Conservation (phyloP, 2,888 invertebrate species). For the Drosophila borealis region DNA sequence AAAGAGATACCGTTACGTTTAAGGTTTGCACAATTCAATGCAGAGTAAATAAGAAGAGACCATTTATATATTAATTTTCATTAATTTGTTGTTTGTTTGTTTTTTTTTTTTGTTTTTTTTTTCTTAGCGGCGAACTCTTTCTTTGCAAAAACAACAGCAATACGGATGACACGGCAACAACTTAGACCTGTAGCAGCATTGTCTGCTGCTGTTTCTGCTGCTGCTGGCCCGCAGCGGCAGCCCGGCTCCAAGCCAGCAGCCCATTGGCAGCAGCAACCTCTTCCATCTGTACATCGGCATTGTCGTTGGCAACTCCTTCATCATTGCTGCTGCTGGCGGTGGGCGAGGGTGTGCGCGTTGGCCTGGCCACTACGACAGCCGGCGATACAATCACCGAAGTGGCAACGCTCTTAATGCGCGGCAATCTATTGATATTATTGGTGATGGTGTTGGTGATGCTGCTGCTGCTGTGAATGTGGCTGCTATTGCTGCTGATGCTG, state of each 20-base stretch:
- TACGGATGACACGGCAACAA: conserved; percentile 30
- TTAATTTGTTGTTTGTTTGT: conserved; percentile 15
- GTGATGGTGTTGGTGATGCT: conserved; percentile 40
- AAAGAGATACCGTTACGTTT: conserved; percentile 80
- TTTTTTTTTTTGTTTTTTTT: conserved; percentile 5
- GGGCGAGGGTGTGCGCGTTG: conserved; percentile 55
- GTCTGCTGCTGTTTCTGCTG: conserved; percentile 34
- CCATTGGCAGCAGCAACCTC: conserved; percentile 71
- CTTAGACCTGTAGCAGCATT: conserved; percentile 24
- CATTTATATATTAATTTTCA: conserved; percentile 56
- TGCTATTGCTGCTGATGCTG: conserved; percentile 35
- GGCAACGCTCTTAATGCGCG: conserved; percentile 75
- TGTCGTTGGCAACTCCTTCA: conserved; percentile 9
- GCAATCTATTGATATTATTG: conserved; percentile 53
- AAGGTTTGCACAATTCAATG: conserved; percentile 67
- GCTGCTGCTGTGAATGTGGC: conserved; percentile 13
- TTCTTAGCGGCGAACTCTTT: conserved; percentile 22
- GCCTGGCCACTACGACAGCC: conserved; percentile 40
- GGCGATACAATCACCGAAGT: conserved; percentile 84
- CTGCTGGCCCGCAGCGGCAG: conserved; percentile 64
- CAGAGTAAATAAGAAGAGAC: conserved; percentile 80
- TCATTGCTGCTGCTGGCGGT: conserved; percentile 47
- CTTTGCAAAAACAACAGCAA: conserved; percentile 36
- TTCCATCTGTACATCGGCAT: conserved; percentile 40
- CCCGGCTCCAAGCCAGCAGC: conserved; percentile 71